phyloP scores from a whole-genome alignment of 2,888 invertebrate genomes.

The Drosophila recens region DNA sequence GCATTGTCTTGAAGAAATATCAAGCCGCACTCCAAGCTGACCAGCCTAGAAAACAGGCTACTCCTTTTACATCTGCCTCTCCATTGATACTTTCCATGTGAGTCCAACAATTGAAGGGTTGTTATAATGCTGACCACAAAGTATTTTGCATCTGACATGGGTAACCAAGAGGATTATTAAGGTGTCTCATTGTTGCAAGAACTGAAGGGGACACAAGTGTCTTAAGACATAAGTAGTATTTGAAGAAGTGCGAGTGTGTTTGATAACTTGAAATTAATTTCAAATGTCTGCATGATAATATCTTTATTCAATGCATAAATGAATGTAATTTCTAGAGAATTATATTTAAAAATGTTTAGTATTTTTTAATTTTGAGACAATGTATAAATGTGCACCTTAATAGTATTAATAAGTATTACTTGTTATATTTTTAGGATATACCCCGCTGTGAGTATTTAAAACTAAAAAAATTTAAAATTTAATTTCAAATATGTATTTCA shows the following conservation, averaged over 20 bases:
- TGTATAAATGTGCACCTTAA: no score
- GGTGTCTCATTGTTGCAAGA: slow-evolving; percentile 30
- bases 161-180: slow-evolving; percentile 33
- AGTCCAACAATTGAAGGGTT: slow-evolving; percentile 17
- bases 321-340: no score
- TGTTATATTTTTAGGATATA: no score
- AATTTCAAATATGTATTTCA: no score
- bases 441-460: no score
- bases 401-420: no score
- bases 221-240: neutral
- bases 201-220: slow-evolving; percentile 19
- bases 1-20: slow-evolving; percentile 52
- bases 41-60: slow-evolving; percentile 20
- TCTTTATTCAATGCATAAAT: no score
- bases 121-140: slow-evolving; percentile 44
- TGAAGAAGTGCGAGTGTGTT: neutral
- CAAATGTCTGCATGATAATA: neutral
- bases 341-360: no score
- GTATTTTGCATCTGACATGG: slow-evolving; percentile 51
- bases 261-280: neutral
- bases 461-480: no score
- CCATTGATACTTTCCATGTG: slow-evolving; percentile 42
- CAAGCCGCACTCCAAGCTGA: slow-evolving; percentile 20
- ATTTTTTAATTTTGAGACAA: no score
- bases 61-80: neutral